phyloP scores from a whole-genome alignment of 2,888 invertebrate species.

The Notocelia uddmanniana region DNA sequence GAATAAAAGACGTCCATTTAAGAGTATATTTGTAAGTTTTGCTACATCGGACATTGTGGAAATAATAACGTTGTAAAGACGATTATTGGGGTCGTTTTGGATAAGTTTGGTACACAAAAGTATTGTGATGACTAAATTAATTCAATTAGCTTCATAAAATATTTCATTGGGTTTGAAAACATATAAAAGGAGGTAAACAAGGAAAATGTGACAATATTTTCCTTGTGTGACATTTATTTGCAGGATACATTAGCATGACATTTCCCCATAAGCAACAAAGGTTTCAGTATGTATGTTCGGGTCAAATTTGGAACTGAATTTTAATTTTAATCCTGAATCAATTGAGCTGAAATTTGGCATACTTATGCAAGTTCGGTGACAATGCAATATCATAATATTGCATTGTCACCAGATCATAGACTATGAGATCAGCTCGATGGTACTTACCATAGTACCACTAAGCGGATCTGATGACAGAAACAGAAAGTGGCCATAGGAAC shows the following conservation, averaged over 20 bases:
- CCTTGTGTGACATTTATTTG: background rate
- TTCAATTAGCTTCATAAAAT: slow-evolving; percentile 35
- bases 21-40: slow-evolving; percentile 35
- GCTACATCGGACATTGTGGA: slow-evolving; percentile 30
- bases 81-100: slow-evolving; percentile 17
- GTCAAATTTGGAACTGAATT: too few species aligned
- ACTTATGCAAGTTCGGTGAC: too few species aligned
- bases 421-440: too few species aligned
- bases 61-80: slow-evolving; percentile 39
- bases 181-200: slow-evolving; percentile 22
- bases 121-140: slow-evolving; percentile 34
- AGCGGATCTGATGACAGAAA: too few species aligned
- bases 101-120: slow-evolving; percentile 24
- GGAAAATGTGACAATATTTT: background rate
- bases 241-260: background rate
- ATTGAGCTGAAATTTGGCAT: too few species aligned
- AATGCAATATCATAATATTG: too few species aligned
- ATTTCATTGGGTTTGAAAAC: slow-evolving; percentile 31
- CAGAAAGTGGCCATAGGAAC: too few species aligned
- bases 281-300: background rate
- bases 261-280: background rate
- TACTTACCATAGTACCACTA: too few species aligned
- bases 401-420: too few species aligned
- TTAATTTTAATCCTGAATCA: too few species aligned
- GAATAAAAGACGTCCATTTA: slow-evolving; percentile 47